Evolutionary conservation across 2,888 invertebrate genomes (phyloP).

Genomic region (Fragum whitleyi): DNA sequence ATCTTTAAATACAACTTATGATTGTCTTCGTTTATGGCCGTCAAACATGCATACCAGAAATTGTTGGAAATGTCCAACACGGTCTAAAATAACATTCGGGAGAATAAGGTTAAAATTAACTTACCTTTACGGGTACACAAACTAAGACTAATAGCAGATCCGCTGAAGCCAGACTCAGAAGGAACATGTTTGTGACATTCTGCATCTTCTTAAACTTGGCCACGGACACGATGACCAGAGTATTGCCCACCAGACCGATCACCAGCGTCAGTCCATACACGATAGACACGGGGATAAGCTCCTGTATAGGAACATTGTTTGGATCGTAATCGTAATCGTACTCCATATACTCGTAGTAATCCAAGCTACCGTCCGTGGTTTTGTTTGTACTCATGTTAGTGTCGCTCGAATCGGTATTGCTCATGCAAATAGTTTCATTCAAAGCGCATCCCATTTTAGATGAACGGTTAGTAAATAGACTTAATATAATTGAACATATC

Average conservation of each 20-base stretch:
- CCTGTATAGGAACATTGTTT: slow-evolving; percentile 86
- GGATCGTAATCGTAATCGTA: slow-evolving; percentile 86
- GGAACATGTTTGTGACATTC: slow-evolving; percentile 89
- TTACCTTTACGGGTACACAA: slow-evolving; percentile 91
- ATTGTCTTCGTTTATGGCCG: no score
- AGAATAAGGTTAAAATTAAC: no score
- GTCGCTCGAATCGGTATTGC: neutral
- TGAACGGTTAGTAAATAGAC: no score
- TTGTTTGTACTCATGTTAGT: neutral
- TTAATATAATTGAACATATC: no score
- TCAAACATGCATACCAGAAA: no score
- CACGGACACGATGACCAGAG: slow-evolving; percentile 87
- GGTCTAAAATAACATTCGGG: no score
- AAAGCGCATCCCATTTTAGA: neutral
- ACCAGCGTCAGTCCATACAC: slow-evolving; percentile 88
- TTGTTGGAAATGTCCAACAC: no score
- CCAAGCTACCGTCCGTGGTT: neutral
- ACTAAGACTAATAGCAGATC: slow-evolving; percentile 90
- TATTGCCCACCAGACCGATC: slow-evolving; percentile 88
- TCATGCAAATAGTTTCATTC: neutral
- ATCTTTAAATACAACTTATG: no score
- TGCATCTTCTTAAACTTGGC: slow-evolving; percentile 87
- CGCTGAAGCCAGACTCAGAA: slow-evolving; percentile 89
- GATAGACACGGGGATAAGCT: slow-evolving; percentile 87
- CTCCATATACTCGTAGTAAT: slow-evolving; percentile 32